These are phyloP conservation scores for Coptodon bakossiorum DNA, from an alignment of 2,113 vertebrate genomes.

Conservation along the genomic window DNA sequence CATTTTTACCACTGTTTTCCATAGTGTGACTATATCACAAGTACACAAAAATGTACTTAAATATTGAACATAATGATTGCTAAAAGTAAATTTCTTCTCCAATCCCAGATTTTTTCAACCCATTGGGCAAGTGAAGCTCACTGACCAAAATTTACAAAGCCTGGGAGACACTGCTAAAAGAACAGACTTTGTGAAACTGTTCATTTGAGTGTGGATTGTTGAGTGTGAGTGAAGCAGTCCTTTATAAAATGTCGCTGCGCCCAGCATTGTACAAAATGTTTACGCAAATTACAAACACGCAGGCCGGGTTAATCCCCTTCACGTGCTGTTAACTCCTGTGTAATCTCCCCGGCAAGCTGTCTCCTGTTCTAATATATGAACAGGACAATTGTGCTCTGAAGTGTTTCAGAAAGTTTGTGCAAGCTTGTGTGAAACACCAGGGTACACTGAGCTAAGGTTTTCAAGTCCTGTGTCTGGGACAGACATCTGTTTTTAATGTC, in stretches of 20 bases:
- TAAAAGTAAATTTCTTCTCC: neutral
- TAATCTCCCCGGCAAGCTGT: neutral
- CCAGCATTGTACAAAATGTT: neutral
- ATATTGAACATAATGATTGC: neutral
- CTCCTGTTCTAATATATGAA: neutral
- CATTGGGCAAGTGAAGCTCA: neutral
- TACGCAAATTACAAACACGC: neutral
- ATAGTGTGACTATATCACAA: neutral
- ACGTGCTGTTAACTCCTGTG: neutral
- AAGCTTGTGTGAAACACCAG: neutral
- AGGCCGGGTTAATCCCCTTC: neutral
- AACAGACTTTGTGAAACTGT: neutral
- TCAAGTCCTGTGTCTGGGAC: constrained; percentile 9
- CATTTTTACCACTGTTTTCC: neutral
- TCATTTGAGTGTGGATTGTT: neutral
- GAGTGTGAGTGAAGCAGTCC: neutral
- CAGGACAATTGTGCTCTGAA: neutral
- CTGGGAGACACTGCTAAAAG: neutral
- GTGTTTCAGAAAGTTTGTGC: neutral
- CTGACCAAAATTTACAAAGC: neutral
- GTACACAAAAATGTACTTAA: neutral
- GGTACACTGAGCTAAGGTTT: neutral
- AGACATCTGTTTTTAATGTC: constrained; percentile 11
- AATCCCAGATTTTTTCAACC: neutral
- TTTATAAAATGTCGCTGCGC: neutral